Evolutionary conservation across 2,888 invertebrate genomes (phyloP), one percentile per base, ranked within the genome.

Genomic region (Prosopocoilus inquinatus): DNA sequence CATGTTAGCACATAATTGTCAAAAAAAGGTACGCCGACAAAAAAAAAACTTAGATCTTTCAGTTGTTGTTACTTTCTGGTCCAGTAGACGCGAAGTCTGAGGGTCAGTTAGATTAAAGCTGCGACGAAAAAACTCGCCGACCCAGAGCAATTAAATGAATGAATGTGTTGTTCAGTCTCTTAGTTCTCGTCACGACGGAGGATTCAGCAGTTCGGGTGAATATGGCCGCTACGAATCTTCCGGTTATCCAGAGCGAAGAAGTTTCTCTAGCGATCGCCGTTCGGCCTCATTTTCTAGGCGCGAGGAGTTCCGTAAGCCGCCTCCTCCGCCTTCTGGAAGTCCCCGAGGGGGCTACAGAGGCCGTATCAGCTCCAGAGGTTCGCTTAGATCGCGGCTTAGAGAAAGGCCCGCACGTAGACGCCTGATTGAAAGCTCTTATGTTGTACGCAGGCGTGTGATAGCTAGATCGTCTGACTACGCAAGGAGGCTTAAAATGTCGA

Each of bases 161-260:
- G 36, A 50, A 53, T 58, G 55, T 71, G 67, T 74, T 74, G 68
- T 74, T 67, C 75, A 78, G 78, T 76, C 73, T 67, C 69, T 72
- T 69, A 74, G 74, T 64, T 74, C 76, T 64, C 75, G 76, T 59
- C 70, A 70, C 64, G 70, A 70, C 53, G 64, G 64, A 52, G 61
- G 79, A 71, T 79, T 80, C 71, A 79, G 80, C 64, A 81, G 81
- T 75, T 81, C 81, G 75, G 80, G 81, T 71, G 79, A 79, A 68
- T 80, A 80, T 63, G 74, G 81, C 72, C 81, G 84, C 68, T 83
- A 83, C 78, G 83, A 83, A 58, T 78, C 78, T 74, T 80, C 81
- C 72, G 78, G 79, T 15, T 81, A 80, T 68, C 79, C 82, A 63
- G 83, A 83, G 61, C 77, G 82, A 60, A 72, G 76, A 68, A 80